These are phyloP conservation scores for Naja naja DNA, from an alignment of 2,113 vertebrate species.

Conservation along the genomic window DNA sequence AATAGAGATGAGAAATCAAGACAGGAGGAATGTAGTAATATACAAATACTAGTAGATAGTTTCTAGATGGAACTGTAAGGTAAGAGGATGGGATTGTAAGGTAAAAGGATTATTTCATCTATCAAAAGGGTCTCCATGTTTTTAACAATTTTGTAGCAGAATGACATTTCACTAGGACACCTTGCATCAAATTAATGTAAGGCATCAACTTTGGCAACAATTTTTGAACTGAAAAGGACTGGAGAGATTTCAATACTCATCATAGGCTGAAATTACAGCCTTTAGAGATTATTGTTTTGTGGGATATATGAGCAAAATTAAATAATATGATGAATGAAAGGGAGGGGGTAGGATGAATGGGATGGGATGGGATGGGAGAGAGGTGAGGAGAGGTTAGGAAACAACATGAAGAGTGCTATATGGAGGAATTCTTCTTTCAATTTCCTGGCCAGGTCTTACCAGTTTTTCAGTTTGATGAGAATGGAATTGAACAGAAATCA, in stretches of 20 bases:
- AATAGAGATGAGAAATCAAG: neutral
- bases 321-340: neutral
- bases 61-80: neutral
- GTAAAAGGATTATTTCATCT: neutral
- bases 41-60: neutral
- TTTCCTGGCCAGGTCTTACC: neutral
- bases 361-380: neutral
- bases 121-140: neutral
- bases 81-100: neutral
- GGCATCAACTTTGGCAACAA: neutral
- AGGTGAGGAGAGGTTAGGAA: neutral
- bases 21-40: neutral
- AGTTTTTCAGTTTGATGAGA: neutral
- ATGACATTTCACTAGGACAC: neutral
- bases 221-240: neutral
- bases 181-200: neutral
- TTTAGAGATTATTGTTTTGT: neutral
- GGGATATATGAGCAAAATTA: neutral
- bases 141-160: neutral
- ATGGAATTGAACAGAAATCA: neutral
- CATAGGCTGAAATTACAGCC: neutral
- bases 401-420: neutral
- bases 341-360: too few relatives aligned
- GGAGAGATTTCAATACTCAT: neutral
- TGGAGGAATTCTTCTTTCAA: neutral